Evolutionary conservation across 1,140 invertebrate genomes (phyloP).

Genomic region (Aphelinus certus): DNA sequence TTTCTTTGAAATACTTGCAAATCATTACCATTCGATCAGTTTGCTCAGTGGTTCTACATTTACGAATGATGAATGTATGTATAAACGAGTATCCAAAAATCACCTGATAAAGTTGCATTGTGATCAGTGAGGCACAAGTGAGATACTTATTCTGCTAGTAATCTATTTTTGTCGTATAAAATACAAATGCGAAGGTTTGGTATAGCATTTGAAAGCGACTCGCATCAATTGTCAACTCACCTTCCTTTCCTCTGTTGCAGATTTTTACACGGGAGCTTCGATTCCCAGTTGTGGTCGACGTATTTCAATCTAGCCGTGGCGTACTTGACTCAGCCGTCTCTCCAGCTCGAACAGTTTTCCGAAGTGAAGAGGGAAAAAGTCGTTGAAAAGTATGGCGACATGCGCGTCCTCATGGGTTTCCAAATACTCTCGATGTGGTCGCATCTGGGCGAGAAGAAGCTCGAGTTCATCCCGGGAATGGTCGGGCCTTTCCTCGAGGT

Average conservation of each 20-base stretch:
- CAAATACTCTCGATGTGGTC: conserved; percentile 96
- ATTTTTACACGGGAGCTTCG: conserved; percentile 76
- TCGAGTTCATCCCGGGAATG: conserved; percentile 91
- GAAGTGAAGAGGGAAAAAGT: conserved; percentile 82
- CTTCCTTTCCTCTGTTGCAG: conserved; percentile 55
- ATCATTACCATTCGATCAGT: no score
- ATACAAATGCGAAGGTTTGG: no score
- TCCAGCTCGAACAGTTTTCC: conserved; percentile 88
- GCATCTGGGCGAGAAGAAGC: conserved; percentile 83
- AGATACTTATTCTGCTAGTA: no score
- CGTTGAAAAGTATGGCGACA: conserved; percentile 85
- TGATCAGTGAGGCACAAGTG: no score
- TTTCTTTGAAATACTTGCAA: background rate
- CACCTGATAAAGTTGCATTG: no score
- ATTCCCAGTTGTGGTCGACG: conserved; percentile 84
- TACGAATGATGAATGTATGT: no score
- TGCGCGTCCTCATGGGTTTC: conserved; percentile 92
- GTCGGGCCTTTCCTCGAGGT: conserved; percentile 95
- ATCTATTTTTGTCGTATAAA: no score
- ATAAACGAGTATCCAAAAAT: no score
- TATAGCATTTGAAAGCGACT: no score
- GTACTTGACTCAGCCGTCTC: conserved; percentile 86
- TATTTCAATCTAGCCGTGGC: conserved; percentile 90
- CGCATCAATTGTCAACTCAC: no score
- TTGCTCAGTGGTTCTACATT: no score